Evolutionary conservation across 2,888 invertebrate genomes (phyloP).

Genomic region (Keiferia lycopersicella): DNA sequence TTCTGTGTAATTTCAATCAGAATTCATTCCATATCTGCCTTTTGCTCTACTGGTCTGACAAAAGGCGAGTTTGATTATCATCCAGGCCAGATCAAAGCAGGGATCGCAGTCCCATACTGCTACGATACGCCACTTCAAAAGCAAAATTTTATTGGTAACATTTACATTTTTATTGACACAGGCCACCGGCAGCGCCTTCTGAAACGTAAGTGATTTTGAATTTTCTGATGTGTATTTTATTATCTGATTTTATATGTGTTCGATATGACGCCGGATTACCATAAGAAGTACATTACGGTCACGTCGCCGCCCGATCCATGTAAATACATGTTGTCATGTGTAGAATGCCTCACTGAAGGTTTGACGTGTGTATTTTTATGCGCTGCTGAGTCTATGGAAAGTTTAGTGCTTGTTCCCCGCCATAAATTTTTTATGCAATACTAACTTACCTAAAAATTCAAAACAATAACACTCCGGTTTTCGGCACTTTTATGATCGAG

Average conservation of each 20-base stretch:
- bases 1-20: constrained; percentile 13
- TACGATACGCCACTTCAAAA: constrained; percentile 67
- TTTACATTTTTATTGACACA: constrained; percentile 81
- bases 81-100: constrained; percentile 69
- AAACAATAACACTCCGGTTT: background rate
- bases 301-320: constrained; percentile 52
- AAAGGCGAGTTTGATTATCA: constrained; percentile 62
- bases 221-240: constrained; percentile 81
- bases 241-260: constrained; percentile 77
- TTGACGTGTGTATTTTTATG: background rate
- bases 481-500: background rate
- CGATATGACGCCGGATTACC: constrained; percentile 73
- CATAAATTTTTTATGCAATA: constrained; percentile 1
- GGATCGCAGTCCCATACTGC: constrained; percentile 27
- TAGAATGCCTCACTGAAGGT: background rate
- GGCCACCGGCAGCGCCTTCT: constrained; percentile 71
- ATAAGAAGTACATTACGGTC: constrained; percentile 67
- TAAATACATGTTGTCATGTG: constrained; percentile 36
- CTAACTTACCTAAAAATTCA: background rate
- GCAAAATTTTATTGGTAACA: constrained; percentile 76
- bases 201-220: constrained; percentile 81
- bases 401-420: constrained; percentile 8
- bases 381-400: background rate
- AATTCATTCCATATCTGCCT: constrained; percentile 25
- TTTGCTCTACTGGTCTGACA: constrained; percentile 48